These are phyloP conservation scores for Zosterops borbonicus DNA, from an alignment of 2,113 vertebrate genomes.

Conservation along the genomic window DNA sequence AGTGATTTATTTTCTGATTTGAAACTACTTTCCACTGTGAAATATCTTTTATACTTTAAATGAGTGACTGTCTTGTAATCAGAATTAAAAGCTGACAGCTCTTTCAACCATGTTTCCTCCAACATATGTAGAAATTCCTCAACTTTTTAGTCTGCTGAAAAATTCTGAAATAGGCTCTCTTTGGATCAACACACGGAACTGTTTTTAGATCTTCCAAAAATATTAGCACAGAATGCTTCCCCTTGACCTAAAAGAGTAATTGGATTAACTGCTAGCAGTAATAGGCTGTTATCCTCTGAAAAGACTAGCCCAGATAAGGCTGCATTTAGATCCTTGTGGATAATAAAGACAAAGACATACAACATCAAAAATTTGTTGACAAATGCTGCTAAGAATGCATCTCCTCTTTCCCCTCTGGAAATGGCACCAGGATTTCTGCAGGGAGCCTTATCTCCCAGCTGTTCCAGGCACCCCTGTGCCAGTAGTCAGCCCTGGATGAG, in stretches of 20 bases:
- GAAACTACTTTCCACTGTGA: background rate
- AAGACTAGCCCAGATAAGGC: constrained; percentile 28
- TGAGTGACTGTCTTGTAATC: background rate
- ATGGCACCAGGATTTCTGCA: background rate
- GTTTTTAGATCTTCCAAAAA: constrained; percentile 14
- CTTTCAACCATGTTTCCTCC: background rate
- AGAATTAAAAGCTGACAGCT: background rate
- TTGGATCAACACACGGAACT: background rate
- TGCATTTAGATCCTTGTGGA: background rate
- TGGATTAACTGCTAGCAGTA: constrained; percentile 46
- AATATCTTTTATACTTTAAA: background rate
- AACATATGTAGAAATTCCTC: background rate
- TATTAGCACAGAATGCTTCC: background rate
- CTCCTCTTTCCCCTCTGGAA: background rate
- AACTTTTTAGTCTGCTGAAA: background rate
- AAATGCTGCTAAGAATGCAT: background rate
- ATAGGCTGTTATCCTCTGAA: constrained; percentile 20
- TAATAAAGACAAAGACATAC: background rate
- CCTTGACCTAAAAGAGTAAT: constrained; percentile 55
- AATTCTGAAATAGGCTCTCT: background rate
- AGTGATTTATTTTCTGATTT: background rate
- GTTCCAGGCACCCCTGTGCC: background rate
- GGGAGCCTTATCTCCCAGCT: background rate
- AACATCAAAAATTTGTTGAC: background rate
- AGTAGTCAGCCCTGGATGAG: background rate